phyloP scores from a whole-genome alignment of 2,888 invertebrate species.

The Aleiodes testaceus region DNA sequence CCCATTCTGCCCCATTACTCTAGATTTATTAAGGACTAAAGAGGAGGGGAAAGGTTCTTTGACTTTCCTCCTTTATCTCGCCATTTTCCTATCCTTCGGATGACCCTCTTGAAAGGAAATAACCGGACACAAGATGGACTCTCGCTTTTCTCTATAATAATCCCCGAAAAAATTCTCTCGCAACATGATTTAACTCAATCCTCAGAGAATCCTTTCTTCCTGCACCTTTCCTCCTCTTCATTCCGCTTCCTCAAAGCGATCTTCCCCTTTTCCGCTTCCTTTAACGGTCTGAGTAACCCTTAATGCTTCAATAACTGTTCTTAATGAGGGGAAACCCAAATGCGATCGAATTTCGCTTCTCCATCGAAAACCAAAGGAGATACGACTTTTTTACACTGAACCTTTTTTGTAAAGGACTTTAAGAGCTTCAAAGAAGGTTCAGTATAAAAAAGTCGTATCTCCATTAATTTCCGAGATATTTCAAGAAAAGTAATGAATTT shows the following conservation, averaged over 20 bases:
- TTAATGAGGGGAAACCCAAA: conserved; percentile 4
- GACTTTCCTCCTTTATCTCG: conserved; percentile 44
- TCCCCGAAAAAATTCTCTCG: conserved; percentile 41
- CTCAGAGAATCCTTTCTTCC: conserved; percentile 11
- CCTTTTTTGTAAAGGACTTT: too few species aligned
- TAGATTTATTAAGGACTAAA: background rate
- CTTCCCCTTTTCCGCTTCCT: conserved; percentile 38
- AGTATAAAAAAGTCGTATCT: too few species aligned
- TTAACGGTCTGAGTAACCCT: conserved; percentile 42
- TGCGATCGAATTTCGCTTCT: too few species aligned
- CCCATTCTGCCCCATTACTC: too few species aligned
- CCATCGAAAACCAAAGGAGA: too few species aligned
- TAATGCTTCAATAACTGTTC: conserved; percentile 39
- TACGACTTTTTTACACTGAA: too few species aligned
- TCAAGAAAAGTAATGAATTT: too few species aligned
- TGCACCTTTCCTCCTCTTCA: conserved; percentile 5
- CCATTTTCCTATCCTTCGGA: conserved; percentile 28
- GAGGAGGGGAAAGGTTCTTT: background rate
- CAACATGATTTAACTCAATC: conserved; percentile 63
- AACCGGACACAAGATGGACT: conserved; percentile 16
- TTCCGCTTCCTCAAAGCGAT: conserved; percentile 62
- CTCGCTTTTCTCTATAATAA: too few species aligned
- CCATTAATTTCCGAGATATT: too few species aligned
- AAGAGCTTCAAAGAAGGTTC: too few species aligned
- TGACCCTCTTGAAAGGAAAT: conserved; percentile 25